Evolutionary conservation across 2,888 invertebrate genomes (phyloP).

Genomic region (Eremobia ochroleuca): DNA sequence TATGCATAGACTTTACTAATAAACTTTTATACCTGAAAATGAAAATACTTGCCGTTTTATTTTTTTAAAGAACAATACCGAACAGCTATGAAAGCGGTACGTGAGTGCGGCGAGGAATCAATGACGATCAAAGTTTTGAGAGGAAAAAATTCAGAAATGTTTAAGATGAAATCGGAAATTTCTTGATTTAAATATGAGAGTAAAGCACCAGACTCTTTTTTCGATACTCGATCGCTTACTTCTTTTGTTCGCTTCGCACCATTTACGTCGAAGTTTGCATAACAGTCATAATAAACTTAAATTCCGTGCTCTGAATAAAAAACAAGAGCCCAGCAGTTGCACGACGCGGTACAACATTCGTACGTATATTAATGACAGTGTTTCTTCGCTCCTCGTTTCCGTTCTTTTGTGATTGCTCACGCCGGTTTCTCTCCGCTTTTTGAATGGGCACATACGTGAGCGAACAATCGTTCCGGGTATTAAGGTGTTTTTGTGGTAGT

Average conservation of each 20-base stretch:
- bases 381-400: conserved; percentile 84
- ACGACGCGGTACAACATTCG: conserved; percentile 69
- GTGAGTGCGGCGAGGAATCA: conserved; percentile 52
- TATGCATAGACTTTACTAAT: conserved; percentile 48
- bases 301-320: conserved; percentile 70
- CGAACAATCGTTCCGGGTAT: conserved; percentile 81
- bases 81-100: conserved; percentile 38
- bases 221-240: conserved; percentile 60
- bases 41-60: conserved; percentile 39
- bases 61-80: conserved; percentile 45
- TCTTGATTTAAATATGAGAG: conserved; percentile 63
- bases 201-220: conserved; percentile 56
- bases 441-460: conserved; percentile 84
- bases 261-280: conserved; percentile 66
- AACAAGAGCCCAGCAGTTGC: conserved; percentile 66
- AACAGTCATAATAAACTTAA: conserved; percentile 70
- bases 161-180: conserved; percentile 58
- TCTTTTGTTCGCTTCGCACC: conserved; percentile 68
- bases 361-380: conserved; percentile 85
- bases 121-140: conserved; percentile 58
- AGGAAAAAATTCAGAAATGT: conserved; percentile 54
- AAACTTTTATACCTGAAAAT: conserved; percentile 46
- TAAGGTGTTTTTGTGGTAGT: conserved; percentile 76
- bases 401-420: conserved; percentile 84
- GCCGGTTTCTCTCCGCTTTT: conserved; percentile 77